These are phyloP conservation scores for Alviniconcha strummeri DNA, from an alignment of 2,888 invertebrate species.

Conservation along the genomic window DNA sequence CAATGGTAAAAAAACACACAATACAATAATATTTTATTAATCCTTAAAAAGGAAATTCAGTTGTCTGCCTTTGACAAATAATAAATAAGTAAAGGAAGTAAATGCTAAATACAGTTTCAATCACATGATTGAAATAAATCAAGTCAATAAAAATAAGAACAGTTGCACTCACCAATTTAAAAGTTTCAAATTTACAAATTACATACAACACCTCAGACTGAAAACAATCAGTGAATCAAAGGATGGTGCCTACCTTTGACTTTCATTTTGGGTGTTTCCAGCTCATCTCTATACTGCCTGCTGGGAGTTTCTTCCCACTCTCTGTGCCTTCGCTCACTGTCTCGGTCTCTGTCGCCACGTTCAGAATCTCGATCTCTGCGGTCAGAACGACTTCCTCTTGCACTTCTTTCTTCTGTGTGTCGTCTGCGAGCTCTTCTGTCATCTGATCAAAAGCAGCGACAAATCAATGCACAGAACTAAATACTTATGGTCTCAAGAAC, in stretches of 20 bases:
- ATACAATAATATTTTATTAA: too few relatives aligned
- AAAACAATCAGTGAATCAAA: background rate
- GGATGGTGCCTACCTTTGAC: slow-evolving; percentile 28
- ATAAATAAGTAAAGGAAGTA: too few relatives aligned
- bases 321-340: slow-evolving; percentile 51
- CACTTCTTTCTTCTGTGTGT: slow-evolving; percentile 54
- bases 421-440: slow-evolving; percentile 35
- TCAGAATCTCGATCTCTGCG: slow-evolving; percentile 37
- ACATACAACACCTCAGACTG: background rate
- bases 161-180: too few relatives aligned
- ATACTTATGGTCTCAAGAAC: too few relatives aligned
- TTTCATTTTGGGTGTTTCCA: slow-evolving; percentile 83
- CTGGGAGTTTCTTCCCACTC: slow-evolving; percentile 71
- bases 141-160: too few relatives aligned
- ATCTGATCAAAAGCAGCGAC: slow-evolving; percentile 15
- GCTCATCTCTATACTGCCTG: slow-evolving; percentile 83
- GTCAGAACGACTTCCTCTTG: slow-evolving; percentile 30
- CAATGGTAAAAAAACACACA: too few relatives aligned
- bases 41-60: too few relatives aligned
- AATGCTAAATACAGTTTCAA: too few relatives aligned
- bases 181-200: too few relatives aligned
- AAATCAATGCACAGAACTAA: too few relatives aligned
- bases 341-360: slow-evolving; percentile 37
- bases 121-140: too few relatives aligned
- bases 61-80: too few relatives aligned